phyloP scores from a whole-genome alignment of 2,113 vertebrate genomes.

The Corythornis cristatus region DNA sequence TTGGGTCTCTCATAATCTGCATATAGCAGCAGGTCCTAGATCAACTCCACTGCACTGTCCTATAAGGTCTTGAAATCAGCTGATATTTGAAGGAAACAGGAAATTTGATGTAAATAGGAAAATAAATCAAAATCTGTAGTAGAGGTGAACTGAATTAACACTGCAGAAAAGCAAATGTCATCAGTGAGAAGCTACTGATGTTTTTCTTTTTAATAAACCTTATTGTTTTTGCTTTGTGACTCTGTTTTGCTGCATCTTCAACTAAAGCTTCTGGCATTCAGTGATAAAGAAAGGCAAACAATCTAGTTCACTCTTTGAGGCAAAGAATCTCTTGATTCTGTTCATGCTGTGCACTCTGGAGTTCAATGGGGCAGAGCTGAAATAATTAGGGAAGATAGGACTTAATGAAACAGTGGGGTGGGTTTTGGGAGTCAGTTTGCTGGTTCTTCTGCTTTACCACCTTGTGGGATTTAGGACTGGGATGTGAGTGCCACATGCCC shows the following conservation, averaged over 20 bases:
- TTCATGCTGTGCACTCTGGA: not conserved
- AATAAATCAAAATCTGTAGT: not conserved
- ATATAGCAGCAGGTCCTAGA: not conserved
- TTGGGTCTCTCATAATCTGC: not conserved
- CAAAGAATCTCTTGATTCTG: not conserved
- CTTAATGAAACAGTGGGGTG: not conserved
- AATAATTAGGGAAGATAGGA: not conserved
- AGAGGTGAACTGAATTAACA: constrained; percentile 35
- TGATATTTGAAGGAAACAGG: not conserved
- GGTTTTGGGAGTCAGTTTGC: not conserved
- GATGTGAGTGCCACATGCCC: not conserved
- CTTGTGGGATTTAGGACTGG: not conserved
- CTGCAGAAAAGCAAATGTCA: not conserved
- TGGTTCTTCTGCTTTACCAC: not conserved
- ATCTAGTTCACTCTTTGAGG: constrained; percentile 7
- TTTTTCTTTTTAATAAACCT: constrained; percentile 27
- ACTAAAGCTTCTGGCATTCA: constrained; percentile 15
- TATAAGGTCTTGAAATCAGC: constrained; percentile 14
- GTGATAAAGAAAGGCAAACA: not conserved
- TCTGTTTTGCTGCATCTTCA: constrained; percentile 34
- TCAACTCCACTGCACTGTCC: not conserved
- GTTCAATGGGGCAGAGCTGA: not conserved
- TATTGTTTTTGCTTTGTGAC: constrained; percentile 43
- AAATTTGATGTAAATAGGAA: constrained; percentile 41
- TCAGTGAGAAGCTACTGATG: not conserved